Evolutionary conservation across 2,113 vertebrate species (phyloP).

Genomic region (Campylomormyrus tamandua): DNA sequence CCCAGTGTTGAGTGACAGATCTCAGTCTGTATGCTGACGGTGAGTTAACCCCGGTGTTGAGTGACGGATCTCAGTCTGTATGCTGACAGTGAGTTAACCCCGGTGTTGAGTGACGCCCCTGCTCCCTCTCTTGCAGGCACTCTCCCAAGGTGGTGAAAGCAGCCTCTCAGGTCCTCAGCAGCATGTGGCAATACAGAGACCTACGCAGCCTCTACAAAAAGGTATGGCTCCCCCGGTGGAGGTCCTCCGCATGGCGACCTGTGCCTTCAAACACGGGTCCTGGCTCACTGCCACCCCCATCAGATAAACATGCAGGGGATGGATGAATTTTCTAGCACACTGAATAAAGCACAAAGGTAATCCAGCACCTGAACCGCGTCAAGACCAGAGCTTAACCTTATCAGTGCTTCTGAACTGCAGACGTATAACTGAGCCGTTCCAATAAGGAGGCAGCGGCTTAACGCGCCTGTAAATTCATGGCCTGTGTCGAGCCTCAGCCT

Average conservation of each 20-base stretch:
- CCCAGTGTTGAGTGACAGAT: neutral
- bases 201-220: constrained; percentile 98
- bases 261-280: neutral
- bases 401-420: neutral
- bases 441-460: neutral
- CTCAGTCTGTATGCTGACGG: neutral
- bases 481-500: neutral
- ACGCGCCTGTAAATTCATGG: neutral
- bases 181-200: constrained; percentile 99
- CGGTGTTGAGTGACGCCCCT: neutral
- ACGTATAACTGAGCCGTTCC: neutral
- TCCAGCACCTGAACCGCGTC: neutral
- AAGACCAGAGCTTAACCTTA: neutral
- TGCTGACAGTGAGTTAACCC: neutral
- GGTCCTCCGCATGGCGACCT: neutral
- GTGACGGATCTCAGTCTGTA: neutral
- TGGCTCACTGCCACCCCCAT: neutral
- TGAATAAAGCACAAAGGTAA: neutral
- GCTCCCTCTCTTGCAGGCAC: constrained; percentile 68
- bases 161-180: constrained; percentile 96
- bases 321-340: neutral
- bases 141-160: constrained; percentile 98
- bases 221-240: constrained; percentile 55
- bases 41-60: neutral
- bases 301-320: neutral